Percentiles rank a stretch among this genome's conserved stretches.
phyloP scores from a whole-genome alignment of 2,113 vertebrate genomes.

The Odontesthes bonariensis region DNA sequence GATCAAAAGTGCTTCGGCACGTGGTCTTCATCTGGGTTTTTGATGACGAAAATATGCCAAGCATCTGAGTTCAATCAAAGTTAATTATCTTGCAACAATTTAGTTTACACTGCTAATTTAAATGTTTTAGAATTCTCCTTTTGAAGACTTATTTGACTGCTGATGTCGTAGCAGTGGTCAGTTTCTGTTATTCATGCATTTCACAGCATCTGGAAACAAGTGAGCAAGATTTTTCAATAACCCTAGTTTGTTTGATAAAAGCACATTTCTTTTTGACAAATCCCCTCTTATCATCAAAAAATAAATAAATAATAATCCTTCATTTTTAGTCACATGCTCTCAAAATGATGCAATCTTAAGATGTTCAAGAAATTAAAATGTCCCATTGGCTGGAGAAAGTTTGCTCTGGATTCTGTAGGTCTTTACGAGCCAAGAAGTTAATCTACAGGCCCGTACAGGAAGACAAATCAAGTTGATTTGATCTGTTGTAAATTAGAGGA shows the following conservation, averaged over 20 bases:
- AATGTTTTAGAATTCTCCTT: background rate
- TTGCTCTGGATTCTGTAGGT: slow-evolving; percentile 22
- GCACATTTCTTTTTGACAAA: background rate
- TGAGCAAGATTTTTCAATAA: background rate
- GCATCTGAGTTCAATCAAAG: slow-evolving; percentile 32
- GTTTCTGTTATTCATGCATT: background rate
- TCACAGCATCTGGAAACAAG: slow-evolving; percentile 33
- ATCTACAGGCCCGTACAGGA: slow-evolving; percentile 40
- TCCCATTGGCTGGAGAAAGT: slow-evolving; percentile 25
- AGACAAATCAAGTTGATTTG: slow-evolving; percentile 54
- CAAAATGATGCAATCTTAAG: slow-evolving; percentile 13
- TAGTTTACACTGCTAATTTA: background rate
- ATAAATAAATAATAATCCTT: slow-evolving; percentile 15
- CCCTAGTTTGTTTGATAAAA: background rate
- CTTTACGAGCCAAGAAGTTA: slow-evolving; percentile 30
- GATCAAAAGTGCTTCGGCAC: slow-evolving; percentile 22
- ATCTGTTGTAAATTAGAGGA: slow-evolving; percentile 72
- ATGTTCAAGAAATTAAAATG: slow-evolving; percentile 17
- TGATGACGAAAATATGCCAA: slow-evolving; percentile 34
- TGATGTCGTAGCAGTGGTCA: background rate
- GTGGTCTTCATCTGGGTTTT: slow-evolving; percentile 19
- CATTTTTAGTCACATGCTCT: slow-evolving; percentile 20
- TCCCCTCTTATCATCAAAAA: background rate
- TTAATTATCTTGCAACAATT: background rate
- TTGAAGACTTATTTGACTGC: too few relatives aligned